Base-by-base conservation (phyloP, 2,113 vertebrate genomes). In the Taurulus bubalis region DNA sequence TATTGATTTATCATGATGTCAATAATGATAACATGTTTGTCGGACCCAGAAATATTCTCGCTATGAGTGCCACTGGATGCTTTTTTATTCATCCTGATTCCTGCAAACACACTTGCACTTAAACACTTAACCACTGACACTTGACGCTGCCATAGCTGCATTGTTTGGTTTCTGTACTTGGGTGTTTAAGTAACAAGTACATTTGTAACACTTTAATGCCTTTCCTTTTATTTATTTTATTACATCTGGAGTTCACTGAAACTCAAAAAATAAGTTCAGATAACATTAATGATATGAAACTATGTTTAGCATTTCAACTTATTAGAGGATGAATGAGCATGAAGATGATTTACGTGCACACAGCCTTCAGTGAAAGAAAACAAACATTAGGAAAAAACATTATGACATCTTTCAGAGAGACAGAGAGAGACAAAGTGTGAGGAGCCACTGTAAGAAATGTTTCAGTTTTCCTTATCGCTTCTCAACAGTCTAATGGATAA, bases 1-100 rank as follows among this genome's bases (percentile, higher is more conserved):
- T 84, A 88, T 87, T 67, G 76, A 87, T 85, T 91, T 74, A 73
- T 86, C 24, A 80, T 78, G 58, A 86, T 80, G 79, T 86, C 79
- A 77, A 45, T 82, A 74, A 51, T 79, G 67, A 82, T 75, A 76
- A 68, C 51, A 74, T 77, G 55, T 85, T 75, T 71, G 60, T 76
- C 63, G 16, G 45, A 72, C 47, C 30, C 53, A 77, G 63, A 69
- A 79, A 72, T 80, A 38, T 74, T 78, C 67, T 78, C 75, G 77
- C 12, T 67, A 2, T 22, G 18, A 45, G 38, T n/a, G 45, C 70
- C 34, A 12, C 30, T 4, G 62, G 45, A 82, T 34, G 11, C 51
- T 89, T 65, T 77, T 32, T 4, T 32, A 32, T 32, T 32, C 30
- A 32, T 32, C 30, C 30, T 32, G 4, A 3, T 32, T 58, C 30